Evolutionary conservation across 2,113 vertebrate genomes (phyloP).

Genomic region (Hemiscyllium ocellatum): DNA sequence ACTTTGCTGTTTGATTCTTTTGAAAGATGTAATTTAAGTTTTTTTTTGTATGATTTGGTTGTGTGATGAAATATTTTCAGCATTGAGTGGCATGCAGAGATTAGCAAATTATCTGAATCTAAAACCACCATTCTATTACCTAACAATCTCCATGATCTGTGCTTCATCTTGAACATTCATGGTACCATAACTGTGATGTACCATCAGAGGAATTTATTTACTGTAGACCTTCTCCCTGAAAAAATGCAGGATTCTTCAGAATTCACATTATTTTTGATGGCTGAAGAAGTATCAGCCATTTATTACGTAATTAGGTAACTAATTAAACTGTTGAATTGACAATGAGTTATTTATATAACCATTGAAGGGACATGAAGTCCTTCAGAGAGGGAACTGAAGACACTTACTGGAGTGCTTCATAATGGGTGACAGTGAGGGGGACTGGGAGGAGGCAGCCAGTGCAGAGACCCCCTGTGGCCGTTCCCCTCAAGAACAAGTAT

Average conservation of each 20-base stretch:
- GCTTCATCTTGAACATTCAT: background rate
- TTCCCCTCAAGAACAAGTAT: too few relatives aligned
- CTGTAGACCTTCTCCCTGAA: background rate
- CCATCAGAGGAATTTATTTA: background rate
- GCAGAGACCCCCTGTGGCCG: too few relatives aligned
- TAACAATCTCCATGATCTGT: background rate
- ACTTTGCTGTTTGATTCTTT: background rate
- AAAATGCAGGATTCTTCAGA: background rate
- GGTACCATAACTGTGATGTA: background rate
- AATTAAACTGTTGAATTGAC: background rate
- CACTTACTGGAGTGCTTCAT: too few relatives aligned
- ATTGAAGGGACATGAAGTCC: too few relatives aligned
- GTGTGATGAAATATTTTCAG: background rate
- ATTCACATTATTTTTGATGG: background rate
- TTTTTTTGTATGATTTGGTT: background rate
- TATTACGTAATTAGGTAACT: background rate
- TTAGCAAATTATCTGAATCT: background rate
- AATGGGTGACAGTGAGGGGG: too few relatives aligned
- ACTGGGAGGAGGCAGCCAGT: too few relatives aligned
- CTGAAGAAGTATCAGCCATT: background rate
- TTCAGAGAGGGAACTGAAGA: too few relatives aligned
- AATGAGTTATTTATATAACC: background rate
- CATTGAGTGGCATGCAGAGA: background rate
- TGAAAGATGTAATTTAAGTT: too few relatives aligned
- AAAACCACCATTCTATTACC: background rate